Evolutionary conservation across 2,888 invertebrate genomes (phyloP), one percentile per base, ranked within the genome.

Genomic region (Caenorhabditis japonica): DNA sequence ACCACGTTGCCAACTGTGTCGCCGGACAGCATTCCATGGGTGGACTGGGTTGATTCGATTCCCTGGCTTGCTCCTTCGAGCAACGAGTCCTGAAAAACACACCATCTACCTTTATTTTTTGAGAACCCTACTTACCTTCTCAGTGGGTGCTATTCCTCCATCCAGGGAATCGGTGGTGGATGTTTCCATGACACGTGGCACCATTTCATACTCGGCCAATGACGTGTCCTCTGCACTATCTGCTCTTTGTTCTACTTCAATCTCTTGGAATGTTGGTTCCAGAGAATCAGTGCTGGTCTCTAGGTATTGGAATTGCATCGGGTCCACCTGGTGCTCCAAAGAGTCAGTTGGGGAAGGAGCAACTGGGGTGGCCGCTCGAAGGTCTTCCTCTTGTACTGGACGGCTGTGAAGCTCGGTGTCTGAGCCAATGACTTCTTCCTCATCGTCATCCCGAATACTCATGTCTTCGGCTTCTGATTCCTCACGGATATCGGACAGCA

Each of bases 381-480:
- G 68, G 41, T 75, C 78, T 25, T 76, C 75, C 10, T 78, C 78
- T 39, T 75, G 68, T 13, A 77, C 70, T 30, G 78, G 82, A 15
- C 71, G 44, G 23, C 71, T 62, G 43, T 69, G 64, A 23, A 77
- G 10, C 56, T 76, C 74, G 1, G 69, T 72, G 21, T 76, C 76
- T 21, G 77, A 81, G 13, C 83, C 82, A 8, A 62, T 71, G 8
- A 68, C 77, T 7, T 81, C 83, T 7, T 84, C 83, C 43, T 87
- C 87, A 34, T 86, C 85, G 44, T 85, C 85, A 15, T 83, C 87
- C 0, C 82, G 76, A 10, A 77, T 79, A 60, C 86, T 87, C 85
- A 87, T 87, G 41, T 86, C 87, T 46, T 87, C 87, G 1, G 82
- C 82, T 64, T 87, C 87, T 13, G 80, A 81, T 60, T 87, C 87